Conservation (phyloP, 2,888 invertebrate species). For the Clusia tigrina region DNA sequence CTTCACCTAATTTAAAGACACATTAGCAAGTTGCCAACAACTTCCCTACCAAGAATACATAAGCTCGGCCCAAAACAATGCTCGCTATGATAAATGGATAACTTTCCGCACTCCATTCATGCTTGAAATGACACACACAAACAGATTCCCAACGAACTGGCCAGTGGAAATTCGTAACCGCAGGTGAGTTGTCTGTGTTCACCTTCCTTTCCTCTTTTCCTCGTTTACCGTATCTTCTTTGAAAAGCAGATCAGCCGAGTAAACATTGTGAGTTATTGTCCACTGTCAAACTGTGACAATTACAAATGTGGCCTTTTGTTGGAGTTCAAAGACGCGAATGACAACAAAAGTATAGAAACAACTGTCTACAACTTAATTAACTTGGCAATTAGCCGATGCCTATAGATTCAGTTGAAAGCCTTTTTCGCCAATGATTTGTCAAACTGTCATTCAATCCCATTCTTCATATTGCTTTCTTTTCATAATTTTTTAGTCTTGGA, state of each 20-base stretch:
- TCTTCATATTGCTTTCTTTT: slow-evolving; percentile 6
- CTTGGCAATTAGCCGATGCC: slow-evolving; percentile 8
- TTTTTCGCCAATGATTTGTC: slow-evolving; percentile 12
- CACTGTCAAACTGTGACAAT: slow-evolving; percentile 22
- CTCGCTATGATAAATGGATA: not conserved
- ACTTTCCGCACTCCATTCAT: not conserved
- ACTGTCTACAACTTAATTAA: slow-evolving; percentile 16
- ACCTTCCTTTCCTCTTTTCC: not conserved
- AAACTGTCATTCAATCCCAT: not conserved
- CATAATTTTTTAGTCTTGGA: too few species aligned
- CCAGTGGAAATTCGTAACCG: not conserved
- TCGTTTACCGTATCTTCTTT: too few species aligned
- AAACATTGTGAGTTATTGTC: slow-evolving; percentile 15
- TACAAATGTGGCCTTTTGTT: slow-evolving; percentile 11
- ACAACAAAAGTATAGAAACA: not conserved
- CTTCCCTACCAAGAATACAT: not conserved
- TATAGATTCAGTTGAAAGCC: not conserved
- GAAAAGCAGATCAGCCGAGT: not conserved
- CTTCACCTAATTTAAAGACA: not conserved
- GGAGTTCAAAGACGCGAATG: not conserved
- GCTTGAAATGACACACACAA: not conserved
- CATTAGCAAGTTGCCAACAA: not conserved
- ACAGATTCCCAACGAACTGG: not conserved
- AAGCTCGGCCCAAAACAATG: not conserved
- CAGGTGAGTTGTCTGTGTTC: not conserved